Conservation (phyloP, 1,140 invertebrate species). For the Drosophila oshimai region DNA sequence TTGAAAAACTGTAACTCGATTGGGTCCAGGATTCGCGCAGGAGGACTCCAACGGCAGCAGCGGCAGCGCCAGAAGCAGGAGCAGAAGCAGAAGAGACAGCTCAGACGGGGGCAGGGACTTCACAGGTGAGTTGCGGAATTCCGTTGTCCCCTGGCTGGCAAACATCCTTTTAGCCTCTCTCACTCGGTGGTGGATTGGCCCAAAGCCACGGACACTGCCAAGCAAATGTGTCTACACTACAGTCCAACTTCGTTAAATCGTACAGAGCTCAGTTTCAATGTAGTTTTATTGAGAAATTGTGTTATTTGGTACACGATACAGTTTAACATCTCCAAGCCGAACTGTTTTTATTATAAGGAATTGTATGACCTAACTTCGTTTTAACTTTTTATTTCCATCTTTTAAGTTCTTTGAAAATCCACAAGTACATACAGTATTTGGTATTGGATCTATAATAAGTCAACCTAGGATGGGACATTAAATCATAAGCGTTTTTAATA, state of each 20-base stretch:
- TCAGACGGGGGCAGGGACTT: constrained; percentile 1
- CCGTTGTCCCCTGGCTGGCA: constrained; percentile 37
- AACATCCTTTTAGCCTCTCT: constrained; percentile 27
- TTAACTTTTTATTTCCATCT: too few species aligned
- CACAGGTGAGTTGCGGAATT: constrained; percentile 57
- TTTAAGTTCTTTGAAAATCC: too few species aligned
- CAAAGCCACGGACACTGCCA: constrained; percentile 22
- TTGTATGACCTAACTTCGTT: too few species aligned
- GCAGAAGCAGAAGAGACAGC: constrained; percentile 3
- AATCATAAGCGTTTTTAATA: too few species aligned
- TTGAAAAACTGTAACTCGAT: constrained; percentile 30
- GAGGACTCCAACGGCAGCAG: constrained; percentile 8
- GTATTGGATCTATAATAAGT: too few species aligned
- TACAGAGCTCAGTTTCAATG: too few species aligned
- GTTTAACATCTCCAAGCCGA: too few species aligned
- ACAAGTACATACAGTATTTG: too few species aligned
- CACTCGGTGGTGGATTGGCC: constrained; percentile 27
- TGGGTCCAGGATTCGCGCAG: constrained; percentile 18
- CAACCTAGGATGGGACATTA: too few species aligned
- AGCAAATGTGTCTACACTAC: constrained; percentile 40
- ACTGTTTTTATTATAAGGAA: too few species aligned
- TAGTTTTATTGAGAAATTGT: too few species aligned
- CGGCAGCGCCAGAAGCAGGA: background rate
- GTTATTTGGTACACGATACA: too few species aligned
- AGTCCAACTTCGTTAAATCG: constrained; percentile 13